Conservation (phyloP, 2,113 vertebrate genomes). For the Oncorhynchus clarkii region DNA sequence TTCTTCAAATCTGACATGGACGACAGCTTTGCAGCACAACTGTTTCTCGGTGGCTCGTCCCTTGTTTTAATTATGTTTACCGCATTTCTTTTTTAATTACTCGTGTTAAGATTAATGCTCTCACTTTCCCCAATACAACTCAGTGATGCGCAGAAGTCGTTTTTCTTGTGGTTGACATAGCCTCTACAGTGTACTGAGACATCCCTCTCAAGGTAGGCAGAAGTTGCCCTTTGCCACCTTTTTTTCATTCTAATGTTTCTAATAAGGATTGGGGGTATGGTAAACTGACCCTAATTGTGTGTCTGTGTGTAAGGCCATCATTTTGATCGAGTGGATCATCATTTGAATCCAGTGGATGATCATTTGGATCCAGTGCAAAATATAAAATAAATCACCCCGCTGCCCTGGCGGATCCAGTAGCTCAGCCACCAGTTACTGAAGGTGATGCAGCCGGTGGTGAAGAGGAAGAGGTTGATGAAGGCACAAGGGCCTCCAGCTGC, state of each 20-base stretch:
- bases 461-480: conserved; percentile 75
- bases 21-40: conserved; percentile 62
- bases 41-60: conserved; percentile 51
- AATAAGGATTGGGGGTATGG: too few species aligned
- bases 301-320: too few species aligned
- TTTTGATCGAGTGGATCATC: conserved; percentile 5
- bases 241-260: too few species aligned
- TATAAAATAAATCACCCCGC: conserved; percentile 64
- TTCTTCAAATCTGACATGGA: conserved; percentile 49
- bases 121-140: conserved; percentile 34
- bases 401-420: conserved; percentile 78
- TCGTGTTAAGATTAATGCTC: conserved; percentile 62
- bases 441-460: conserved; percentile 75
- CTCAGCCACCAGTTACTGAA: conserved; percentile 83
- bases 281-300: too few species aligned
- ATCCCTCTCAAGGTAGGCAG: too few species aligned
- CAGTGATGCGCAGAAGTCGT: conserved; percentile 40
- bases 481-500: conserved; percentile 74
- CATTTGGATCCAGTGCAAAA: neutral
- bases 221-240: too few species aligned
- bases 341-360: conserved; percentile 6
- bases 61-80: conserved; percentile 69
- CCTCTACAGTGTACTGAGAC: neutral
- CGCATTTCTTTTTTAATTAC: conserved; percentile 63
- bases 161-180: conserved; percentile 34